Conservation (phyloP, 37 sponge, comb jelly and placozoan species). For the Diacarnus erythraeanus region DNA sequence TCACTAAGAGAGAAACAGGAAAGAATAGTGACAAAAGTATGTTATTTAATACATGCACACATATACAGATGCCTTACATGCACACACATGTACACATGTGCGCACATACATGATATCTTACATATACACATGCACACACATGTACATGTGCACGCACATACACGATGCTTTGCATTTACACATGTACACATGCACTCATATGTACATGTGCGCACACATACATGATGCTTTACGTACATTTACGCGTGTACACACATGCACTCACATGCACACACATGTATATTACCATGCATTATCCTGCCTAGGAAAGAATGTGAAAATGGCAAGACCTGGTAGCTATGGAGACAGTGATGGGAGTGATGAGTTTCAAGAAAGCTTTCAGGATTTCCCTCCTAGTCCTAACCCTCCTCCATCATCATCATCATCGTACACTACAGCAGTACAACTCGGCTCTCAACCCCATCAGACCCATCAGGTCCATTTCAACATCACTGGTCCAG, state of each 20-base stretch:
- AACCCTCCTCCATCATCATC: background rate
- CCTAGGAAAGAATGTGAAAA: no score
- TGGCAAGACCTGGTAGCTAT: no score
- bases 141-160: background rate
- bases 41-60: background rate
- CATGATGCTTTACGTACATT: background rate
- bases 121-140: background rate
- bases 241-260: no score
- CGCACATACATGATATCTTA: background rate
- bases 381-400: conserved; percentile 5
- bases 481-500: background rate
- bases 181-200: no score
- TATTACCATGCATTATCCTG: background rate
- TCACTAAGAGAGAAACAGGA: no score
- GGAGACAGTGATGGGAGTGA: background rate
- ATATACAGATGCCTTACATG: background rate
- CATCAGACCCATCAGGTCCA: background rate
- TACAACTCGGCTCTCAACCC: background rate
- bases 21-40: background rate
- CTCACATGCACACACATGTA: no score
- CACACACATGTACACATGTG: background rate
- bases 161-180: no score
- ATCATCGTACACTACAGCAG: background rate
- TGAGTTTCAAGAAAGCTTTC: conserved; percentile 32
- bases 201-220: background rate